These are phyloP conservation scores for Baccha elongata DNA, from an alignment of 2,888 invertebrate genomes.

Conservation along the genomic window DNA sequence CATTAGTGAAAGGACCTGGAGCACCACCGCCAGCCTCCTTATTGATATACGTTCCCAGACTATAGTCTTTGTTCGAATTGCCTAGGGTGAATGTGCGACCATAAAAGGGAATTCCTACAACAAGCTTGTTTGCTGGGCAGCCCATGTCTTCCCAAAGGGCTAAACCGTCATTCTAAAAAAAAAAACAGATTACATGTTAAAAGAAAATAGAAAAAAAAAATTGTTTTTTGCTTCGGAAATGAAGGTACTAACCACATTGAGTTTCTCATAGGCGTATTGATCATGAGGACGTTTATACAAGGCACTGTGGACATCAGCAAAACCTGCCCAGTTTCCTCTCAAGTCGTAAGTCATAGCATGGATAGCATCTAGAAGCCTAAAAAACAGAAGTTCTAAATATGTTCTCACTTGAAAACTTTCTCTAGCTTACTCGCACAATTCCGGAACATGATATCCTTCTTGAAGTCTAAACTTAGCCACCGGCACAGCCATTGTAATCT, in stretches of 20 bases:
- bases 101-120: slow-evolving; percentile 95
- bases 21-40: slow-evolving; percentile 94
- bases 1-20: slow-evolving; percentile 93
- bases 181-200: background rate
- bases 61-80: slow-evolving; percentile 91
- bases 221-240: background rate
- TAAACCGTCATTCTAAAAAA: slow-evolving; percentile 90
- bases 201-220: too few relatives aligned
- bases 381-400: slow-evolving; percentile 67
- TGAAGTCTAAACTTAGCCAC: slow-evolving; percentile 93
- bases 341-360: slow-evolving; percentile 95
- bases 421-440: slow-evolving; percentile 91
- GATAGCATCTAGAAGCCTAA: slow-evolving; percentile 89
- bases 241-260: slow-evolving; percentile 90
- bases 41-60: slow-evolving; percentile 93
- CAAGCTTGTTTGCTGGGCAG: slow-evolving; percentile 92
- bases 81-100: slow-evolving; percentile 93
- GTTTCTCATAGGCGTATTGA: slow-evolving; percentile 93
- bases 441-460: slow-evolving; percentile 95
- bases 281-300: slow-evolving; percentile 93
- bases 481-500: slow-evolving; percentile 95
- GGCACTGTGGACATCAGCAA: slow-evolving; percentile 94
- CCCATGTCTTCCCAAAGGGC: slow-evolving; percentile 94
- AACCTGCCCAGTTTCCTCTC: slow-evolving; percentile 95
- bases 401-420: background rate